Percentiles rank a stretch among this genome's conserved stretches.
These are phyloP conservation scores for Brachionus calyciflorus DNA, from an alignment of 1,140 invertebrate species.

Conservation along the genomic window DNA sequence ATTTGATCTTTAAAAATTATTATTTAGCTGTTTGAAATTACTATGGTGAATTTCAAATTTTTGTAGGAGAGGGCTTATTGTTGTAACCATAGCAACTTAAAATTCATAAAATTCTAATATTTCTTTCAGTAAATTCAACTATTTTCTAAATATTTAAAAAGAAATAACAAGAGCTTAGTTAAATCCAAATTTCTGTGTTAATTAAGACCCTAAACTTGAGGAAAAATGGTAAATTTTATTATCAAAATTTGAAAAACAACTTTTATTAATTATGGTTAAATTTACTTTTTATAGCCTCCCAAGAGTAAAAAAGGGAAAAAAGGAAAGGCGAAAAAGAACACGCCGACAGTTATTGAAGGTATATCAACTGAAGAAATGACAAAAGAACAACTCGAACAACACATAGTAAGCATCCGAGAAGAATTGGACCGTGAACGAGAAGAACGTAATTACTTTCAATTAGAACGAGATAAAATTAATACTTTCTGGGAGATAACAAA, in stretches of 20 bases:
- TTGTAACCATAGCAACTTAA: too few relatives aligned
- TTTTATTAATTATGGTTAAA: background rate
- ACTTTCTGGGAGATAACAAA: conserved; percentile 90
- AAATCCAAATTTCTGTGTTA: too few relatives aligned
- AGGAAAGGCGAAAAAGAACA: conserved; percentile 58
- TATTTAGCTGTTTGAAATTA: too few relatives aligned
- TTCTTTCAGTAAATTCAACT: too few relatives aligned
- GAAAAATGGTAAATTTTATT: conserved; percentile 26
- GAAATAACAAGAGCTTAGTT: too few relatives aligned
- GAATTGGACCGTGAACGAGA: conserved; percentile 88
- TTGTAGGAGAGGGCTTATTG: too few relatives aligned
- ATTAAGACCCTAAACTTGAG: background rate
- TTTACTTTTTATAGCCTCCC: conserved; percentile 57
- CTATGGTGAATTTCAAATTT: too few relatives aligned
- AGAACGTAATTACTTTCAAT: conserved; percentile 88
- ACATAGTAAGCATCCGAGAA: conserved; percentile 78
- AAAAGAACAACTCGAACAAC: conserved; percentile 83
- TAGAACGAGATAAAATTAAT: conserved; percentile 87
- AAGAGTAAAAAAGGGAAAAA: conserved; percentile 55
- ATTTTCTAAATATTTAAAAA: too few relatives aligned
- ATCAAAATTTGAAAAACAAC: background rate
- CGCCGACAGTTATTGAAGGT: conserved; percentile 73
- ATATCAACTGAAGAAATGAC: conserved; percentile 86
- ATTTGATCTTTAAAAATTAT: too few relatives aligned
- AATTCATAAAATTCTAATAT: too few relatives aligned